Evolutionary conservation across 2,888 invertebrate species (phyloP), one percentile per base, ranked within the genome.

Genomic region (Chouioia cunea): DNA sequence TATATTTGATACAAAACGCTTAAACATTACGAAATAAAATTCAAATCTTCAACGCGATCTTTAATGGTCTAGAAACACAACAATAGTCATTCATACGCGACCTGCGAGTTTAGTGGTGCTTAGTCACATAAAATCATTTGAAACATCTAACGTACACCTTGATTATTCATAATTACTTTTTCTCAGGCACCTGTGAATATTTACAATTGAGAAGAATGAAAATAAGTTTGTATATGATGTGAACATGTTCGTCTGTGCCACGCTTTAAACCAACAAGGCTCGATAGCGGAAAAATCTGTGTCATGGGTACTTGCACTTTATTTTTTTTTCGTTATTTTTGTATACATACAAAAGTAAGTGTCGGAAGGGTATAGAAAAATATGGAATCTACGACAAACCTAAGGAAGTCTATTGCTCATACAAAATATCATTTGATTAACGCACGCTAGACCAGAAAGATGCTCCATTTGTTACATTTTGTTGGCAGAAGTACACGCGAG

Each of bases 121-220:
- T 54, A 56, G 63, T 58, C 53, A 58, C 62, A n/a, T 63, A 46
- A 71, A 66, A 52, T 63, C 58, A 52, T 36, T 23, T 60, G 4
- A 23, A 48, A 62, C 47, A 65, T 59, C 70, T 73, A 73, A 65
- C 53, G 47, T 73, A 66, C 54, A 66, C 52, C 52, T 27, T 65
- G 60, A 71, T 36, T 62, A 65, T 60, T 58, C 65, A 59, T 70
- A 65, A 65, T 62, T 64, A 53, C 18, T 66, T 43, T 80, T 79
- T 78, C 76, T 82, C 81, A 83, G 83, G 83, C 83, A 83, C 83
- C 83, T 80, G 83, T 83, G 82, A 83, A 81, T 83, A 83, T 83
- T 82, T 83, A 83, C 83, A 83, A 80, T 82, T 77, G 76, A 80
- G 36, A 80, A 69, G 75, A 79, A 78, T 75, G 59, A 71, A 77